Evolutionary conservation across 2,888 invertebrate genomes (phyloP).

Genomic region (Mesorhabditis spiculigera): DNA sequence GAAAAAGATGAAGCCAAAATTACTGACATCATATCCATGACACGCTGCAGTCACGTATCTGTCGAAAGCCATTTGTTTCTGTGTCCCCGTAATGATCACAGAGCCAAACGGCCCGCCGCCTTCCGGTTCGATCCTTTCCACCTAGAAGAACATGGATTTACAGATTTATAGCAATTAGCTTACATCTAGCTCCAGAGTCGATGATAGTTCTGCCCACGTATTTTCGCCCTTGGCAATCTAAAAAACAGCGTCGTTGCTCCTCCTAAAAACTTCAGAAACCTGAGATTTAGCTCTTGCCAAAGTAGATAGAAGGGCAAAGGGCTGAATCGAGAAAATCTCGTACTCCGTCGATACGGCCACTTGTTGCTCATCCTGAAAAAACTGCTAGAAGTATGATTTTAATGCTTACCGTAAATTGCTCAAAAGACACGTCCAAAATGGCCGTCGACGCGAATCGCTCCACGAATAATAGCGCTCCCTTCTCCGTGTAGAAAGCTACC

Average conservation of each 20-base stretch:
- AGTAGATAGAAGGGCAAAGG: not conserved
- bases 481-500: constrained; percentile 4
- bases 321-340: constrained; percentile 3
- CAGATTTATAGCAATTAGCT: no score
- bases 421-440: not conserved
- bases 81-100: constrained; percentile 32
- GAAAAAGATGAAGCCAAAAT: not conserved
- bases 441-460: not conserved
- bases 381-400: no score
- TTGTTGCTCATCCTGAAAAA: not conserved
- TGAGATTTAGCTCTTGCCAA: not conserved
- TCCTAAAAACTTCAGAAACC: not conserved
- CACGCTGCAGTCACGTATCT: constrained; percentile 30
- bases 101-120: constrained; percentile 18
- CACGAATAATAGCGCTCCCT: not conserved
- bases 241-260: constrained; percentile 7
- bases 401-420: not conserved
- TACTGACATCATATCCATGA: not conserved
- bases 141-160: not conserved
- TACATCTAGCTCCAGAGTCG: constrained; percentile 29
- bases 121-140: not conserved
- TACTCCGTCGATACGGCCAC: not conserved
- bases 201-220: constrained; percentile 36
- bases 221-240: constrained; percentile 42
- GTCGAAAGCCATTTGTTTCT: constrained; percentile 35